A percentile compares a stretch with the other conserved stretches of the same genome.
These are phyloP conservation scores for Aldrovandia affinis DNA, from an alignment of 2,797 vertebrate genomes.

Conservation along the genomic window DNA sequence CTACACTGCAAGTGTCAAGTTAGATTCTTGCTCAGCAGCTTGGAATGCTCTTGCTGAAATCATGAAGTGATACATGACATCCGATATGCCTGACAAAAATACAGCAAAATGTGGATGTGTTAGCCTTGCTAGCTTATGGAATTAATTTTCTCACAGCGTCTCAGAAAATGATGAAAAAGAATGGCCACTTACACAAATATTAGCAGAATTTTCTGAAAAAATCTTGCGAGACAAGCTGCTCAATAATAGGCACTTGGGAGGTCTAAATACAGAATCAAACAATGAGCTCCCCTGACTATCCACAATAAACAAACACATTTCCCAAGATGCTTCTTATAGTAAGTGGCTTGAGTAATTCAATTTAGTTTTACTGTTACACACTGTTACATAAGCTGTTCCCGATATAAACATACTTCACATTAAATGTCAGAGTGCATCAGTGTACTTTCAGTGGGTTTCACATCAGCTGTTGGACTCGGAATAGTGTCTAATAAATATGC, in stretches of 20 bases:
- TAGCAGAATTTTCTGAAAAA: not conserved
- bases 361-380: constrained; percentile 1
- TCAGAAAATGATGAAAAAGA: not conserved
- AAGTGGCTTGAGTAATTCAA: not conserved
- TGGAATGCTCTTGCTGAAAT: not conserved
- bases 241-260: not conserved
- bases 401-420: not conserved
- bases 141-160: not conserved
- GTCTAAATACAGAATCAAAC: not conserved
- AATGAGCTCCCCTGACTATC: not conserved
- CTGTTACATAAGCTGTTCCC: constrained; percentile 1
- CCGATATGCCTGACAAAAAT: constrained; percentile 11
- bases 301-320: not conserved
- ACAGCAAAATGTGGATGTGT: not conserved
- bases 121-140: not conserved
- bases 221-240: not conserved
- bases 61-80: constrained; percentile 29
- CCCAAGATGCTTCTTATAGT: not conserved
- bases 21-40: not conserved
- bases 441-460: not conserved
- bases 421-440: constrained; percentile 5
- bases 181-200: not conserved
- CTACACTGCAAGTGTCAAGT: constrained; percentile 15
- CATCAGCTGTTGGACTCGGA: constrained; percentile 9
- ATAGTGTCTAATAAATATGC: not conserved